Evolutionary conservation across 2,113 vertebrate genomes (phyloP).

Genomic region (Festucalex cinctus): DNA sequence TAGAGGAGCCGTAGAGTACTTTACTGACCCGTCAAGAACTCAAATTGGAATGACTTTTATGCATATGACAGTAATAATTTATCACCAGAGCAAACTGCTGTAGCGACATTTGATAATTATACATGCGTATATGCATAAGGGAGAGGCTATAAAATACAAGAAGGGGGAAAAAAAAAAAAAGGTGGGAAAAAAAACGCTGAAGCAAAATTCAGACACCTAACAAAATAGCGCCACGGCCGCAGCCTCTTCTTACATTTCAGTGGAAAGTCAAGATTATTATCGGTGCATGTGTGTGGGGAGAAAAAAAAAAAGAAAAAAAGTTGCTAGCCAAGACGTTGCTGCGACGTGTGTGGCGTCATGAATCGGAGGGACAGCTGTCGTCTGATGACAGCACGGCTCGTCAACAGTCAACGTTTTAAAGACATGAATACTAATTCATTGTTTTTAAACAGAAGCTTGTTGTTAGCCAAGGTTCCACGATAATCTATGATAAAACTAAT

Average conservation of each 20-base stretch:
- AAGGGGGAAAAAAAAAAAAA: no score
- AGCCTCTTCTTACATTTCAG: slow-evolving; percentile 28
- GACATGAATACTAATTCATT: not conserved
- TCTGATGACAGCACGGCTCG: slow-evolving; percentile 54
- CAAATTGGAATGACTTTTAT: not conserved
- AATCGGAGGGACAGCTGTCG: slow-evolving; percentile 66
- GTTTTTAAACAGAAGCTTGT: no score
- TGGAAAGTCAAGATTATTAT: slow-evolving; percentile 29
- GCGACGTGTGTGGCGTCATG: slow-evolving; percentile 57
- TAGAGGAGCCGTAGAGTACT: not conserved
- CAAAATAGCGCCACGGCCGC: slow-evolving; percentile 15
- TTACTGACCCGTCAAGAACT: not conserved
- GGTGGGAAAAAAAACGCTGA: not conserved
- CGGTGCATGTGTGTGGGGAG: no score
- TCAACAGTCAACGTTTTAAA: not conserved
- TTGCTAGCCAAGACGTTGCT: no score
- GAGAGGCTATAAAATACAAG: not conserved
- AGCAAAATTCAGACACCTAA: slow-evolving; percentile 19
- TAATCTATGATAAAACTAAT: no score
- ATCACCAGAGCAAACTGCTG: not conserved
- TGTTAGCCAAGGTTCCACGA: no score
- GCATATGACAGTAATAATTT: not conserved
- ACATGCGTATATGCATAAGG: not conserved
- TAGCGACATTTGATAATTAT: not conserved
- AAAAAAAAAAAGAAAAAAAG: no score